Conservation (phyloP, 37 sponge, comb jelly and placozoan species). For the Diacarnus erythraeanus region DNA sequence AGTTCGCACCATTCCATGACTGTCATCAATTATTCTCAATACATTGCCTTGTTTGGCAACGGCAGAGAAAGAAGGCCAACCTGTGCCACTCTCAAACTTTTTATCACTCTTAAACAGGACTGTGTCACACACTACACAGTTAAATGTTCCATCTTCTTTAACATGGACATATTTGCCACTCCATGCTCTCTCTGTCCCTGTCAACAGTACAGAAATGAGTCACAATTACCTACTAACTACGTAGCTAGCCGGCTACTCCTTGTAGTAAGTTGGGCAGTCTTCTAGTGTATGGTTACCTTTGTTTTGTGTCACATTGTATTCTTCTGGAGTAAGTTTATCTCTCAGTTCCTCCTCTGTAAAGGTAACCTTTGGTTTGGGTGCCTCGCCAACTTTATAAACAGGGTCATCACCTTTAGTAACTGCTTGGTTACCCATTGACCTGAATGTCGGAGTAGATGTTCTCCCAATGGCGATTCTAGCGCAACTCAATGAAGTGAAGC, state of each 20-base stretch:
- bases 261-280: not conserved
- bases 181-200: constrained; percentile 49
- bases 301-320: constrained; percentile 70
- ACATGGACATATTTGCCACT: constrained; percentile 49
- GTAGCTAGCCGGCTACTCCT: not conserved
- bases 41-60: constrained; percentile 61
- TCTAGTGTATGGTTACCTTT: constrained; percentile 35
- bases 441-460: too few species aligned
- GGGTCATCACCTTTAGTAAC: not conserved
- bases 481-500: too few species aligned
- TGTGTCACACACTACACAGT: constrained; percentile 74
- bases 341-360: constrained; percentile 75
- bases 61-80: constrained; percentile 86
- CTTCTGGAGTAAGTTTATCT: constrained; percentile 46
- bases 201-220: not conserved
- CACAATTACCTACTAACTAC: not conserved
- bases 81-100: constrained; percentile 76
- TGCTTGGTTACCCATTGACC: not conserved
- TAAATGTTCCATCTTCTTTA: constrained; percentile 62
- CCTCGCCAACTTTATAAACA: constrained; percentile 14
- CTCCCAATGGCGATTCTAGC: too few species aligned
- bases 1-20: constrained; percentile 59
- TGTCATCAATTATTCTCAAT: constrained; percentile 44
- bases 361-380: constrained; percentile 30
- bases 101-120: constrained; percentile 70